These are phyloP conservation scores for Drosophila tristis DNA, from an alignment of 1,140 invertebrate species.

Conservation along the genomic window DNA sequence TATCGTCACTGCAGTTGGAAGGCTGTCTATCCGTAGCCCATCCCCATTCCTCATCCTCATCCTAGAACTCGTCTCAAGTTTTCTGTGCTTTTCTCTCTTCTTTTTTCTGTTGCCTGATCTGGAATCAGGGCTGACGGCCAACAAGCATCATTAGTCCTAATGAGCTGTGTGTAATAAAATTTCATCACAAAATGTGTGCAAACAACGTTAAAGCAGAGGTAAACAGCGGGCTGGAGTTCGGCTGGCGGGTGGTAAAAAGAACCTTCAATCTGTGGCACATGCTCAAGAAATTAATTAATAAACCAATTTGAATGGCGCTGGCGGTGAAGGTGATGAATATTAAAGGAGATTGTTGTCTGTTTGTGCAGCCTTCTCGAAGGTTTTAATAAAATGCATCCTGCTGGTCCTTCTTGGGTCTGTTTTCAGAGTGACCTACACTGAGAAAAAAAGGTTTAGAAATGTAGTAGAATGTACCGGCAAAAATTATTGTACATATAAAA, in stretches of 20 bases:
- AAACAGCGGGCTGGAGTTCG: not conserved
- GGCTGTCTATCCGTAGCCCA: not conserved
- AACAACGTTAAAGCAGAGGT: constrained; percentile 44
- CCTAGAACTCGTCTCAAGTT: constrained; percentile 35
- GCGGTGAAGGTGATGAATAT: constrained; percentile 8
- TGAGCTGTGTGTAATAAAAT: constrained; percentile 78
- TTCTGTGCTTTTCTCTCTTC: constrained; percentile 2
- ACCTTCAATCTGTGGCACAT: constrained; percentile 17
- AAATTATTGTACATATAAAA: not conserved
- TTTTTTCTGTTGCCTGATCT: constrained; percentile 8
- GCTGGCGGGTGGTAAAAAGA: not conserved
- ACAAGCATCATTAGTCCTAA: constrained; percentile 80
- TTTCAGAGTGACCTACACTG: no score
- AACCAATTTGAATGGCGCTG: constrained; percentile 62
- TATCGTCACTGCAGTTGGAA: constrained; percentile 32
- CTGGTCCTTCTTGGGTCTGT: no score
- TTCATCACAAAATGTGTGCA: constrained; percentile 61
- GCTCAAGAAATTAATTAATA: constrained; percentile 61
- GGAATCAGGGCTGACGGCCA: constrained; percentile 55
- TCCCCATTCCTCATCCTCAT: constrained; percentile 1
- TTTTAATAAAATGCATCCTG: constrained; percentile 2
- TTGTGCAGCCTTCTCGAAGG: not conserved
- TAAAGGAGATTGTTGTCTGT: not conserved
- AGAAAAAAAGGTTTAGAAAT: no score
- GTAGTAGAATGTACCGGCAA: not conserved